These are phyloP conservation scores for Drosophila nigricruria DNA, from an alignment of 2,888 invertebrate species.

Conservation along the genomic window DNA sequence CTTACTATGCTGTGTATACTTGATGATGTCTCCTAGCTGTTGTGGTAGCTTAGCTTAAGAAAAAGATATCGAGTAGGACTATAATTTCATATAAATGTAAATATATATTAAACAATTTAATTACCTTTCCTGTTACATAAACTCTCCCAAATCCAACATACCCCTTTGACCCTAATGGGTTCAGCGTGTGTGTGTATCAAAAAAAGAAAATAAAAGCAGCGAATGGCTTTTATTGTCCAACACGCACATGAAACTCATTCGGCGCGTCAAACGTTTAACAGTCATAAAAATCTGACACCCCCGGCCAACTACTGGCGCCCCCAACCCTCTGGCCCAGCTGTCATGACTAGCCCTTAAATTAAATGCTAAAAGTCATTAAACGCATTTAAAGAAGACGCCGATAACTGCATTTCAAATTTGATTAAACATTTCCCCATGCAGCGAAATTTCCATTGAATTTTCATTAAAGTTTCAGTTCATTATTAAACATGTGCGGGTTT, in stretches of 20 bases:
- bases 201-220: constrained; percentile 19
- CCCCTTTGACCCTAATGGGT: not conserved
- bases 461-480: constrained; percentile 47
- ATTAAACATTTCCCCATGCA: constrained; percentile 34
- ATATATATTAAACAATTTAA: not conserved
- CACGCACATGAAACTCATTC: constrained; percentile 47
- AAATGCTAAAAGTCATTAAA: constrained; percentile 61
- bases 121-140: not conserved
- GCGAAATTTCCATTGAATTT: constrained; percentile 47
- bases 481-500: constrained; percentile 38
- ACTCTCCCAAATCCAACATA: not conserved
- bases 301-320: not conserved
- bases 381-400: constrained; percentile 50
- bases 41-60: too few species aligned
- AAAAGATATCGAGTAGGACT: too few species aligned
- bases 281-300: constrained; percentile 55
- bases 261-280: constrained; percentile 70
- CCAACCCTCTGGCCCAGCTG: constrained; percentile 2
- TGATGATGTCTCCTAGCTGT: too few species aligned
- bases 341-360: constrained; percentile 42
- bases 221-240: constrained; percentile 38
- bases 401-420: constrained; percentile 34
- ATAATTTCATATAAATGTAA: too few species aligned
- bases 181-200: not conserved
- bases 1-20: too few species aligned